Conservation (phyloP, 2,797 vertebrate species). For the Chaunax sp. region DNA sequence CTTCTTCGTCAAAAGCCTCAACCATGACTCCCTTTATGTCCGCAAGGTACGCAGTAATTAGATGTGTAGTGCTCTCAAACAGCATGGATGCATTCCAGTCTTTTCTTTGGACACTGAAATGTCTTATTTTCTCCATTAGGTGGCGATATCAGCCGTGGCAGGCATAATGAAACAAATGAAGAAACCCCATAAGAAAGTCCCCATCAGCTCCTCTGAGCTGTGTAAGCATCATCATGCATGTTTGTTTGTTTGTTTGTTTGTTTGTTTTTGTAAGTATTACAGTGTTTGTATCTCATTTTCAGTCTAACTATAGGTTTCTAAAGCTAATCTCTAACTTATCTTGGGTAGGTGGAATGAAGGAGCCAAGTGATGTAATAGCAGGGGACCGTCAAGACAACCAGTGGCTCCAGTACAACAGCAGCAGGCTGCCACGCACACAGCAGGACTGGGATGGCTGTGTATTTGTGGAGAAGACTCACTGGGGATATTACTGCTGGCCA, state of each 20-base stretch:
- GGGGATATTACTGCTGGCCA: slow-evolving; percentile 98
- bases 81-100: neutral
- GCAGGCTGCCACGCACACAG: slow-evolving; percentile 88
- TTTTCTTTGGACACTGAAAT: slow-evolving; percentile 14
- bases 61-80: neutral
- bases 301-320: slow-evolving; percentile 2
- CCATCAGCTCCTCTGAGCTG: slow-evolving; percentile 89
- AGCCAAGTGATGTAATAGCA: slow-evolving; percentile 77
- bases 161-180: slow-evolving; percentile 97
- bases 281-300: neutral
- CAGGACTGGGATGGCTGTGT: slow-evolving; percentile 89
- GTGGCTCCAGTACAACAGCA: slow-evolving; percentile 94
- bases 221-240: slow-evolving; percentile 80
- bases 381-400: slow-evolving; percentile 94
- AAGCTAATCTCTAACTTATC: neutral
- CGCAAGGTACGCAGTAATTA: slow-evolving; percentile 88
- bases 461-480: slow-evolving; percentile 98
- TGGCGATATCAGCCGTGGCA: slow-evolving; percentile 95
- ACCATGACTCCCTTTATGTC: slow-evolving; percentile 95
- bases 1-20: slow-evolving; percentile 96
- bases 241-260: neutral
- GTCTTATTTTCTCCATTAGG: slow-evolving; percentile 79
- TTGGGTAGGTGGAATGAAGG: slow-evolving; percentile 82
- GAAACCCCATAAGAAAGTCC: slow-evolving; percentile 91
- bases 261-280: neutral